A percentile compares a stretch with the other conserved stretches of the same genome.
Conservation (phyloP, 2,888 invertebrate genomes). For the Spodoptera picta region DNA sequence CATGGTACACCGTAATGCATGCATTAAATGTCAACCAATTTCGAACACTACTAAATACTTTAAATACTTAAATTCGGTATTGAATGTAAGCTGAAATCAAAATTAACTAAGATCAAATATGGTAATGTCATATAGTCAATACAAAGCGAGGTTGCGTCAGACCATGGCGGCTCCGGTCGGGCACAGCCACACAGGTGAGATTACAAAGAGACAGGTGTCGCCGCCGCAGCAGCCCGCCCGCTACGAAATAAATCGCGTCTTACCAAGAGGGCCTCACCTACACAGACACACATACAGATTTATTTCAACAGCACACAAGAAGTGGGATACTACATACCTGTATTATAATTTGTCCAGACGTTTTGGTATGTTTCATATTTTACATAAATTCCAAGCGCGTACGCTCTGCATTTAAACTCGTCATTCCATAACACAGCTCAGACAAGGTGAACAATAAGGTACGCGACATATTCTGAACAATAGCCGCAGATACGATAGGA, state of each 20-base stretch:
- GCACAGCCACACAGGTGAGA: slow-evolving; percentile 15
- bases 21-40: too few relatives aligned
- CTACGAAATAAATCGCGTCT: slow-evolving; percentile 8
- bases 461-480: slow-evolving; percentile 87
- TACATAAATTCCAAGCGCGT: slow-evolving; percentile 77
- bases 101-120: slow-evolving; percentile 17
- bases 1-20: too few relatives aligned
- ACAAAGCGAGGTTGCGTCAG: slow-evolving; percentile 43
- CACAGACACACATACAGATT: slow-evolving; percentile 22
- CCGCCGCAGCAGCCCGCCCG: slow-evolving; percentile 3
- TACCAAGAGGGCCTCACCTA: slow-evolving; percentile 26
- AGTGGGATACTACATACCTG: slow-evolving; percentile 21
- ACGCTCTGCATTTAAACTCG: slow-evolving; percentile 80
- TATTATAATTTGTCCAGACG: slow-evolving; percentile 23
- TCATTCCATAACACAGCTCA: slow-evolving; percentile 73
- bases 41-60: too few relatives aligned
- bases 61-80: too few relatives aligned
- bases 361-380: slow-evolving; percentile 58
- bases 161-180: slow-evolving; percentile 9
- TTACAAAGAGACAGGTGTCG: slow-evolving; percentile 41
- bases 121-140: slow-evolving; percentile 27
- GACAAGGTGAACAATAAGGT: slow-evolving; percentile 80
- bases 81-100: slow-evolving; percentile 7
- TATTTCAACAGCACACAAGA: slow-evolving; percentile 23
- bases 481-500: slow-evolving; percentile 83